Evolutionary conservation across 2,888 invertebrate species (phyloP).

Genomic region (Sinotaia quadrata): DNA sequence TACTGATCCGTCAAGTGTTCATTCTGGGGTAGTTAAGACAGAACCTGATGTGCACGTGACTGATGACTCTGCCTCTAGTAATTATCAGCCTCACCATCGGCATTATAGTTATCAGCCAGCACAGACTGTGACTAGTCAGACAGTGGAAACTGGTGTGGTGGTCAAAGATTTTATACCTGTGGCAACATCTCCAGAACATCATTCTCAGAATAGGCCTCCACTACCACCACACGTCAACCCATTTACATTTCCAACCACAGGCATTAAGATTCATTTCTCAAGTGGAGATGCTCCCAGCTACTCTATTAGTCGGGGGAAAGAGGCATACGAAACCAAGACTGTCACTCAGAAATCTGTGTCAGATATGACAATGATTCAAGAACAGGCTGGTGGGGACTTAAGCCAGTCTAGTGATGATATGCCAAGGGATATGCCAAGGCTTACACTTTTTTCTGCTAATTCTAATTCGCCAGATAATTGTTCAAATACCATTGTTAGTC

Average conservation of each 20-base stretch:
- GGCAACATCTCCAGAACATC: slow-evolving; percentile 3
- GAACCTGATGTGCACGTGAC: not conserved
- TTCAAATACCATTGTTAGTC: no score
- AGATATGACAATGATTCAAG: slow-evolving; percentile 11
- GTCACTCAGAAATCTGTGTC: slow-evolving; percentile 22
- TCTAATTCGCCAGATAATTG: no score
- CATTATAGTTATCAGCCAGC: slow-evolving; percentile 20
- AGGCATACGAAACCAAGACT: not conserved
- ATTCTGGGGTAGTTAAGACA: not conserved
- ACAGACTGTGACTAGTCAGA: slow-evolving; percentile 29
- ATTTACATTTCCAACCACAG: slow-evolving; percentile 37
- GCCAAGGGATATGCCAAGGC: slow-evolving; percentile 26
- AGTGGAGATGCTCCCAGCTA: slow-evolving; percentile 12
- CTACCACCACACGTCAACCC: slow-evolving; percentile 29
- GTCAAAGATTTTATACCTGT: slow-evolving; percentile 24
- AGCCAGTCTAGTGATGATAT: slow-evolving; percentile 11
- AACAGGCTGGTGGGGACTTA: not conserved
- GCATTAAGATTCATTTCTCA: slow-evolving; percentile 20
- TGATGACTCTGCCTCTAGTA: not conserved
- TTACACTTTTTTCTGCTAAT: not conserved
- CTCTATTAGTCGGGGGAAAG: not conserved
- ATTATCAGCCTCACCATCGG: slow-evolving; percentile 19
- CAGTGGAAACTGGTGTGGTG: slow-evolving; percentile 1
- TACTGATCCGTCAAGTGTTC: not conserved
- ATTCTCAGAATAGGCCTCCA: slow-evolving; percentile 22